Base-by-base conservation (phyloP, 2,888 invertebrate genomes). In the Drosophila limbata region DNA sequence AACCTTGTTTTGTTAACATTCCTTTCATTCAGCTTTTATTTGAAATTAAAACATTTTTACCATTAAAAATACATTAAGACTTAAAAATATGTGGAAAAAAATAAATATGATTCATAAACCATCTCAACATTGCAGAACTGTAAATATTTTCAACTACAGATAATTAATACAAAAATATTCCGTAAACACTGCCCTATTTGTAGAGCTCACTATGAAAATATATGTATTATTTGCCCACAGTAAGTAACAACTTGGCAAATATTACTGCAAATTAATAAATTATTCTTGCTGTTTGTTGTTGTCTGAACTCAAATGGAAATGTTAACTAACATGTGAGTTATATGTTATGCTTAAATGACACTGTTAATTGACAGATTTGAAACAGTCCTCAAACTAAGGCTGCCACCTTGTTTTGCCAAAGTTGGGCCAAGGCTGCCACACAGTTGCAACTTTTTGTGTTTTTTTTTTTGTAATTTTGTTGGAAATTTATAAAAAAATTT, bases 361-460 rank as follows among this genome's bases (percentile, higher is more conserved):
- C 45, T 64, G 62, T 74, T 62, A 55, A 5, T 19, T 59, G 39
- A 66, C 74, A 75, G 4, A 2, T 8, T 0, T 1, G 2, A 1
- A 13, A 4, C 8, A n/a, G n/a, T n/a, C n/a, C n/a, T n/a, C n/a
- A n/a, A n/a, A n/a, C n/a, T n/a, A n/a, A 19, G 19, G 19, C 19
- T 19, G 19, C 19, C 19, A 19, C 19, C 19, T 19, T 19, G 19
- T 19, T 19, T 19, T 19, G 19, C 1, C 19, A 19, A 19, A 19
- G 19, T 19, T 19, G 19, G 2, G 19, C 19, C 19, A 19, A 19
- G 2, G n/a, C n/a, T n/a, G n/a, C n/a, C n/a, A n/a, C n/a, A n/a
- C n/a, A n/a, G n/a, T n/a, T n/a, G n/a, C n/a, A n/a, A n/a, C n/a
- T n/a, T n/a, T n/a, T n/a, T n/a, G n/a, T n/a, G n/a, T n/a, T n/a